phyloP scores from a whole-genome alignment of 2,113 vertebrate genomes.

The Megaceryle maxima region DNA sequence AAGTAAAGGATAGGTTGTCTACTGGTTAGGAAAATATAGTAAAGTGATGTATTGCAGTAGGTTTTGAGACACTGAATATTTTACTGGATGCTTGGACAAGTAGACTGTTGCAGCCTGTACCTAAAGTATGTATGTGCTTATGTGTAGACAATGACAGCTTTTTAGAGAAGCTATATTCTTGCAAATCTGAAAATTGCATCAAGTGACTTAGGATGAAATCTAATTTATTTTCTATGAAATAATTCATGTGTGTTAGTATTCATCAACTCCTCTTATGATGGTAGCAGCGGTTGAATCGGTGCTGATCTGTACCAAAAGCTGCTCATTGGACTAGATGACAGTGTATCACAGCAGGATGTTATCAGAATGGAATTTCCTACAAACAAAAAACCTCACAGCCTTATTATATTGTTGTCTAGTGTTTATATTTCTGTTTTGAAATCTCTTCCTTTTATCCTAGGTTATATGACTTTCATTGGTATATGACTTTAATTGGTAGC shows the following conservation, averaged over 20 bases:
- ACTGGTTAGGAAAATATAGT: neutral
- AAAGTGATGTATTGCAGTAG: neutral
- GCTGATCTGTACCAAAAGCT: neutral
- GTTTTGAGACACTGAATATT: neutral
- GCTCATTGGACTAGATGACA: fast-evolving
- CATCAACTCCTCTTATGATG: neutral
- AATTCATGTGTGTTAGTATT: neutral
- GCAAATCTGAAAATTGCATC: neutral
- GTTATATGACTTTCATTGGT: neutral
- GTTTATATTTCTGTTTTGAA: neutral
- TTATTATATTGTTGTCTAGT: neutral
- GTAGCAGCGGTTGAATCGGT: neutral
- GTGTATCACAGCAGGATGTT: neutral
- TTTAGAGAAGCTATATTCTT: neutral
- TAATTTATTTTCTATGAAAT: neutral
- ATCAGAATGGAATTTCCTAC: neutral
- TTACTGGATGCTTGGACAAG: neutral
- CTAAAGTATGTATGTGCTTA: neutral
- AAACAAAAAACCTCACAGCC: neutral
- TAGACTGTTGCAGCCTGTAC: neutral
- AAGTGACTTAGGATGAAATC: neutral
- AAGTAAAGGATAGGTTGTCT: neutral
- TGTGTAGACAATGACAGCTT: fast-evolving
- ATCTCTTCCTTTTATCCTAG: neutral
- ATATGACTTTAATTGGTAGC: neutral